Evolutionary conservation across 2,888 invertebrate genomes (phyloP).

Genomic region (Stenurella melanura): DNA sequence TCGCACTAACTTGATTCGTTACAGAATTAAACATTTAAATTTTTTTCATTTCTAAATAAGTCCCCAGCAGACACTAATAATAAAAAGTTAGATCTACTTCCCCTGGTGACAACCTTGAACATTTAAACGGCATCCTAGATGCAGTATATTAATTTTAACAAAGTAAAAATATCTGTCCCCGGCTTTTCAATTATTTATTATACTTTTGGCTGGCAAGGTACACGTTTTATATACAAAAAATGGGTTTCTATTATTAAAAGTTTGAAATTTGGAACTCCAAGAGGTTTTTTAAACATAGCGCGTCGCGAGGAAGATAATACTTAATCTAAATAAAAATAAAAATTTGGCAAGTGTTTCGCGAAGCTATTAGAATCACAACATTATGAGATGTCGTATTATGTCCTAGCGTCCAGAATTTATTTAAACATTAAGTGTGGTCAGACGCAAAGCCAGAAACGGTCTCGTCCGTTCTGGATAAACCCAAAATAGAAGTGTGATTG

Average conservation of each 20-base stretch:
- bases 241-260: constrained; percentile 17
- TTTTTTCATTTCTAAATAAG: neutral
- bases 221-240: constrained; percentile 6
- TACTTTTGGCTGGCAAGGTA: constrained; percentile 6
- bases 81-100: constrained; percentile 1
- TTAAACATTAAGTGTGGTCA: neutral
- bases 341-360: constrained; percentile 6
- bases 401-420: neutral
- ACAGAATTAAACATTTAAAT: too few species aligned
- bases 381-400: constrained; percentile 12
- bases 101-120: constrained; percentile 13
- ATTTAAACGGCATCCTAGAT: neutral
- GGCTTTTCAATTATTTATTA: constrained; percentile 23
- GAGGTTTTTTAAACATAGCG: constrained; percentile 5
- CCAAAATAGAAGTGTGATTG: constrained; percentile 4
- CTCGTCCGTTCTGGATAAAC: neutral
- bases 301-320: constrained; percentile 20
- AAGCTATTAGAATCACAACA: neutral
- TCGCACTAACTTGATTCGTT: too few species aligned
- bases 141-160: constrained; percentile 17
- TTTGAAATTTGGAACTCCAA: constrained; percentile 1
- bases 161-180: constrained; percentile 23
- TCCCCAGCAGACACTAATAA: neutral
- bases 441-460: neutral
- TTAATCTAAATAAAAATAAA: neutral